Percentiles rank a stretch among this genome's conserved stretches.
These are phyloP conservation scores for Anisognathus igniventris DNA, from an alignment of 2,797 vertebrate species.

Conservation along the genomic window DNA sequence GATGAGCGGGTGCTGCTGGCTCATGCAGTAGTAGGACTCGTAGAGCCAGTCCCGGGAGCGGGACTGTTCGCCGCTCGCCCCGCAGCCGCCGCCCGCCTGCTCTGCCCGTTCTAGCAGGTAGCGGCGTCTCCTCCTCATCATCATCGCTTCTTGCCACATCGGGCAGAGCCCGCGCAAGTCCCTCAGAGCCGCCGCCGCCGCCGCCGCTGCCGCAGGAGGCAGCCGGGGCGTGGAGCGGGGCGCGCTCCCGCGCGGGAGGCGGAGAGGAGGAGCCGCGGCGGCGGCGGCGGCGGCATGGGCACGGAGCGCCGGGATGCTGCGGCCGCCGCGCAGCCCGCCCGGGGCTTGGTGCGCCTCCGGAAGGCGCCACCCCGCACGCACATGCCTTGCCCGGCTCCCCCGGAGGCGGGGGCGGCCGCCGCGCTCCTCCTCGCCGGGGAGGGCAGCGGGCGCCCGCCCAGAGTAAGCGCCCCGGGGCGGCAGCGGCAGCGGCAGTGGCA, in stretches of 20 bases:
- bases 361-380: neutral
- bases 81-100: slow-evolving; percentile 66
- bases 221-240: slow-evolving; percentile 25
- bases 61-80: slow-evolving; percentile 48
- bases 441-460: slow-evolving; percentile 5
- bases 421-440: slow-evolving; percentile 22
- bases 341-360: neutral
- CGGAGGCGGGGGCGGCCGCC: neutral
- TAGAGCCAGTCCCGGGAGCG: slow-evolving; percentile 92
- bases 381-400: neutral
- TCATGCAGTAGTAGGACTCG: slow-evolving; percentile 97
- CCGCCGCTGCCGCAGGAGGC: slow-evolving; percentile 27
- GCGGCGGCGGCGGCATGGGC: neutral
- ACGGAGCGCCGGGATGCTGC: neutral
- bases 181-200: neutral
- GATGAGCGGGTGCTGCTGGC: slow-evolving; percentile 98
- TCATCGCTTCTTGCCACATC: slow-evolving; percentile 85
- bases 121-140: slow-evolving; percentile 84
- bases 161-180: slow-evolving; percentile 65
- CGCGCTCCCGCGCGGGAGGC: slow-evolving; percentile 42
- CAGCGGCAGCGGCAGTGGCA: neutral
- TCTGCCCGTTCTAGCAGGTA: slow-evolving; percentile 89
- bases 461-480: neutral
- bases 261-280: slow-evolving; percentile 28
- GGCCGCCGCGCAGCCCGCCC: neutral